Percentiles rank a stretch among this genome's conserved stretches.
phyloP scores from a whole-genome alignment of 2,888 invertebrate species.

The Acanthopleura granulata region DNA sequence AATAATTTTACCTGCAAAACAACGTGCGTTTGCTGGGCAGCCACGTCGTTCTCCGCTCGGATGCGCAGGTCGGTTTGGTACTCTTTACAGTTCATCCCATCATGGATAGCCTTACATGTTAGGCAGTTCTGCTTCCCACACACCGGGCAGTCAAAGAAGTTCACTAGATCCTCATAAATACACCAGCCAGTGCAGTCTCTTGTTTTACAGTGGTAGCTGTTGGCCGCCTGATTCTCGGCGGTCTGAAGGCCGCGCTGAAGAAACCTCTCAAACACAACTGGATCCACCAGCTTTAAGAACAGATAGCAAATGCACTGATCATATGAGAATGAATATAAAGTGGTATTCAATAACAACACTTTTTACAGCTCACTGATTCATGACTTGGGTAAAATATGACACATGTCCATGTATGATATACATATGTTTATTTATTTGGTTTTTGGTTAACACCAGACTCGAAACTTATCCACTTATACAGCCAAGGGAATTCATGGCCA shows the following conservation, averaged over 20 bases:
- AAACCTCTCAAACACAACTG: constrained; percentile 83
- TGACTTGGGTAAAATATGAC: too few relatives aligned
- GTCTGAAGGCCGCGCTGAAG: constrained; percentile 83
- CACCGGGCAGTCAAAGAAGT: constrained; percentile 86
- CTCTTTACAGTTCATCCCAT: constrained; percentile 83
- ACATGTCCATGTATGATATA: too few relatives aligned
- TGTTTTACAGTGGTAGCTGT: constrained; percentile 91
- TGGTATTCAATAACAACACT: too few relatives aligned
- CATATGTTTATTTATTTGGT: too few relatives aligned
- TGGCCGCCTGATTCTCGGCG: constrained; percentile 84
- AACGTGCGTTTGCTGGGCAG: constrained; percentile 81
- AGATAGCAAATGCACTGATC: too few relatives aligned
- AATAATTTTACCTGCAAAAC: constrained; percentile 77
- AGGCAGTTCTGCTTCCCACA: constrained; percentile 86
- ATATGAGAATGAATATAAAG: too few relatives aligned
- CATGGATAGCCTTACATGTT: constrained; percentile 89
- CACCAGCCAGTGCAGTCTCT: constrained; percentile 92
- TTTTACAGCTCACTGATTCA: too few relatives aligned
- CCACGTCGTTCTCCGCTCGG: constrained; percentile 77
- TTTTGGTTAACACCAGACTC: too few relatives aligned
- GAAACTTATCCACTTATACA: too few relatives aligned
- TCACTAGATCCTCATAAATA: constrained; percentile 87
- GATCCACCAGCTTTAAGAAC: constrained; percentile 76
- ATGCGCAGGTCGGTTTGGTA: constrained; percentile 79
- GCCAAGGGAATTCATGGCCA: too few relatives aligned